phyloP scores from a whole-genome alignment of 1,140 invertebrate genomes.

The Drosophila yakuba region DNA sequence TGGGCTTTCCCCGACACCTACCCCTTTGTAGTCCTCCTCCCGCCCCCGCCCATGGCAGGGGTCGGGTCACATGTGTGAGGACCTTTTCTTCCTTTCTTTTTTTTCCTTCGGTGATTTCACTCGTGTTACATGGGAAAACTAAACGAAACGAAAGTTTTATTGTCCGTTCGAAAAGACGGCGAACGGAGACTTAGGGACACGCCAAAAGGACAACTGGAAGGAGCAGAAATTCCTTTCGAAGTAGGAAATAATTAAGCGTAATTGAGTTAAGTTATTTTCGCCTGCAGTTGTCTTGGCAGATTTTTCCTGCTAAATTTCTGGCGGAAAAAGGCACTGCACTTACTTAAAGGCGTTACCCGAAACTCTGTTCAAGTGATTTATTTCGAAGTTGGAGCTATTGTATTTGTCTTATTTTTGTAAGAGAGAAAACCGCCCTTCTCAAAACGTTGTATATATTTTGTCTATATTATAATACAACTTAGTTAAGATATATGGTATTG shows the following conservation, averaged over 20 bases:
- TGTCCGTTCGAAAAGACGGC: slow-evolving; percentile 60
- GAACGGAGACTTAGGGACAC: slow-evolving; percentile 39
- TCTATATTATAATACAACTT: too few relatives aligned
- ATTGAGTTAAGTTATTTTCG: slow-evolving; percentile 83
- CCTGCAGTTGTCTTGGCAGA: slow-evolving; percentile 58
- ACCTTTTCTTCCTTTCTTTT: slow-evolving; percentile 14
- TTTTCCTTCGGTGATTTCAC: background rate
- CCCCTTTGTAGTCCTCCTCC: slow-evolving; percentile 2
- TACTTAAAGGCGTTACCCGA: slow-evolving; percentile 14
- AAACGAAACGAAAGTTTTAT: slow-evolving; percentile 77
- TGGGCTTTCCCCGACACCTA: slow-evolving; percentile 44
- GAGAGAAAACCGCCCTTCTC: too few relatives aligned
- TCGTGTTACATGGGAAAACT: slow-evolving; percentile 60
- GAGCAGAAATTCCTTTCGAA: slow-evolving; percentile 69
- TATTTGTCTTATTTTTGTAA: background rate
- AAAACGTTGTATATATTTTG: too few relatives aligned
- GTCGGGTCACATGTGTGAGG: slow-evolving; percentile 57
- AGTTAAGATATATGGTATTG: too few relatives aligned
- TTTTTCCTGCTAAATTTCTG: slow-evolving; percentile 2
- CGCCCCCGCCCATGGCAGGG: slow-evolving; percentile 17
- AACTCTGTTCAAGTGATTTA: slow-evolving; percentile 52
- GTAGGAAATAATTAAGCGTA: slow-evolving; percentile 84
- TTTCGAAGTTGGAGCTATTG: slow-evolving; percentile 13
- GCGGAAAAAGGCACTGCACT: slow-evolving; percentile 15
- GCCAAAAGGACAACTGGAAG: slow-evolving; percentile 34